phyloP scores from a whole-genome alignment of 2,888 invertebrate genomes.

The Parnassius glacialis region DNA sequence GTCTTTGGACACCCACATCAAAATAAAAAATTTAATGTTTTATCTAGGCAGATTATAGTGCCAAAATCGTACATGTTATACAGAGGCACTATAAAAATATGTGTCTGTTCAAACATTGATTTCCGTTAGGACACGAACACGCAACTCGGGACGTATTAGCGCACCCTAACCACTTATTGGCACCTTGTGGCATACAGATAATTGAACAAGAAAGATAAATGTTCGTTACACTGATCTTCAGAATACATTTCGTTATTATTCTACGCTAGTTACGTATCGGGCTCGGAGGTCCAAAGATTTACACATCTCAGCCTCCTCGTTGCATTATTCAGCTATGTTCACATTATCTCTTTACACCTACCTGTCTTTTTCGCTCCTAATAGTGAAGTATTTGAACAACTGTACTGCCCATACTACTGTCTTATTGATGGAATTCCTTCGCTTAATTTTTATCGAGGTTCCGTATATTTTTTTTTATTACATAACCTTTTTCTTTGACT shows the following conservation, averaged over 20 bases:
- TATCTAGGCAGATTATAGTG: too few species aligned
- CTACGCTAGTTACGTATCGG: not conserved
- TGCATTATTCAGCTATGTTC: slow-evolving; percentile 24
- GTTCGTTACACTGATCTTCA: not conserved
- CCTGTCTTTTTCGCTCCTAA: slow-evolving; percentile 14
- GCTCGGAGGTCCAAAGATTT: not conserved
- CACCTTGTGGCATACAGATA: too few species aligned
- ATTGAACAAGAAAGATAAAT: too few species aligned
- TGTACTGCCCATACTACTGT: slow-evolving; percentile 3
- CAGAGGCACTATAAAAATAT: too few species aligned
- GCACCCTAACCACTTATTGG: too few species aligned
- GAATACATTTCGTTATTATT: not conserved
- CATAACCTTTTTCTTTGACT: too few species aligned
- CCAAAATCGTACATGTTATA: too few species aligned
- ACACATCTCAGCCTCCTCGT: not conserved
- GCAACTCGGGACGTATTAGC: too few species aligned
- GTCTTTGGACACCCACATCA: too few species aligned
- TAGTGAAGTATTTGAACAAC: slow-evolving; percentile 19
- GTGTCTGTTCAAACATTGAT: too few species aligned
- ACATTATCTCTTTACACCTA: slow-evolving; percentile 17
- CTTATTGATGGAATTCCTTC: slow-evolving; percentile 1
- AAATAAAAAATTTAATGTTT: too few species aligned
- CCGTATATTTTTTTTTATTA: slow-evolving; percentile 1
- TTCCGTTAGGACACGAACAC: too few species aligned
- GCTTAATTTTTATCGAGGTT: slow-evolving; percentile 1